Evolutionary conservation across 2,888 invertebrate species (phyloP), one percentile per base, ranked within the genome.

Genomic region (Epistrophe eligans): DNA sequence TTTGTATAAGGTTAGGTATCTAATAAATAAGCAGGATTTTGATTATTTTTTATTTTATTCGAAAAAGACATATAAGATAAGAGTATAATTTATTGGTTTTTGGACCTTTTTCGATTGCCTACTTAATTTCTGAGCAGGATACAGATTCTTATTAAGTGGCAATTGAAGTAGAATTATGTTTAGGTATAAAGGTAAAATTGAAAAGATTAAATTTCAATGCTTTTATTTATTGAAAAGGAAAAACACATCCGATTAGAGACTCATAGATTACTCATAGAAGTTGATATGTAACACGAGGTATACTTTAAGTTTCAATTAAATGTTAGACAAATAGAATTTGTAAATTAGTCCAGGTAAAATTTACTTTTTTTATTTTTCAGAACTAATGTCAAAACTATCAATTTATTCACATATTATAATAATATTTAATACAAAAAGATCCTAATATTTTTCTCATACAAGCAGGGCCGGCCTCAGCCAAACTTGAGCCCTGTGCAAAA

Each of bases 1-100:
- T 4, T 62, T 35, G 4, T 60, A 11, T 35, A 32, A 32, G 9
- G 24, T 24, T 35, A 35, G 8, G 35, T 40, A 3, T 11, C 52
- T 50, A 45, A 70, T 17, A 70, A 70, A 55, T 70, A 28, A 40
- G 8, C 24, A 11, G 28, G 40, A n/a, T 24, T 55, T 55, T 55
- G n/a, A 13, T 35, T 50, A 50, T 64, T 67, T 66, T 66, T 67
- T 55, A 70, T 70, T 40, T 55, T 38, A 52, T 70, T 70, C 55
- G 7, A 38, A 28, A 24, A 24, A n/a, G 28, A 50, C 35, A 70
- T 24, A 24, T 52, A 4, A 70, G 70, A 55, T 55, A 70, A 28
- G 13, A 40, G 52, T 38, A 17, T 35, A 35, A 55, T 70, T 70
- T 70, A 55, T 70, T 70, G 55, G 40, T 28, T 15, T n/a, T 52